Percentiles rank a stretch among this genome's conserved stretches.
phyloP scores from a whole-genome alignment of 2,113 vertebrate genomes.

The Xyliphius kryptos region DNA sequence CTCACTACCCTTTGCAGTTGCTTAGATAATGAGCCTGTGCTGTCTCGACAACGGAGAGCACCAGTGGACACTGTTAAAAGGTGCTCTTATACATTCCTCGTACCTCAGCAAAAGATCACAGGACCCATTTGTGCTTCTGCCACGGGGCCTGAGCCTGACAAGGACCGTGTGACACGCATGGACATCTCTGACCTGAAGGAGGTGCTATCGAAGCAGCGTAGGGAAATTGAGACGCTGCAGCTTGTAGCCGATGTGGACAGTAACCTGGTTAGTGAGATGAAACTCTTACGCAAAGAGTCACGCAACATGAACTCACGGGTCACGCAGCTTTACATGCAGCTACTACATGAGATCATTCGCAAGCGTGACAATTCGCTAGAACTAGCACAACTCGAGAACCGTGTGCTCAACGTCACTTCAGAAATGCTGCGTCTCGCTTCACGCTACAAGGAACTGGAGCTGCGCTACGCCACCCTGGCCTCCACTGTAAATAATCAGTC shows the following conservation, averaged over 20 bases:
- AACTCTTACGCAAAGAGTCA: constrained; percentile 92
- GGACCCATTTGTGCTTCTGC: constrained; percentile 92
- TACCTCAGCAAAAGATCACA: constrained; percentile 91
- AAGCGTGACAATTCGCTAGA: constrained; percentile 95
- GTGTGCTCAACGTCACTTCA: constrained; percentile 89
- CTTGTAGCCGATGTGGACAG: constrained; percentile 92
- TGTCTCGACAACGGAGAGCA: constrained; percentile 64
- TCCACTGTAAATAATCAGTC: constrained; percentile 96
- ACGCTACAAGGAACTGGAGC: constrained; percentile 85
- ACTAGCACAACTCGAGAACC: constrained; percentile 90
- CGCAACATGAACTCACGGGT: constrained; percentile 99
- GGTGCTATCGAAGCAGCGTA: constrained; percentile 82
- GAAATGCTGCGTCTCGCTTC: constrained; percentile 90
- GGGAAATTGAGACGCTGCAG: constrained; percentile 89
- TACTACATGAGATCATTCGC: too few species aligned
- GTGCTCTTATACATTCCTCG: constrained; percentile 92
- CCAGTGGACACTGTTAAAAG: constrained; percentile 71
- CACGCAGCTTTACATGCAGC: too few species aligned
- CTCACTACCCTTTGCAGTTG: constrained; percentile 55
- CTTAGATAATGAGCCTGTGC: constrained; percentile 49
- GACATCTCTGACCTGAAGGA: constrained; percentile 91
- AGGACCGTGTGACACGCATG: constrained; percentile 87
- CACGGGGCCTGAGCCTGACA: constrained; percentile 72
- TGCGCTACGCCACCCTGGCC: constrained; percentile 76
- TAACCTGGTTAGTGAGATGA: constrained; percentile 94